Conservation (phyloP, 2,888 invertebrate species). For the Gortyna flavago region DNA sequence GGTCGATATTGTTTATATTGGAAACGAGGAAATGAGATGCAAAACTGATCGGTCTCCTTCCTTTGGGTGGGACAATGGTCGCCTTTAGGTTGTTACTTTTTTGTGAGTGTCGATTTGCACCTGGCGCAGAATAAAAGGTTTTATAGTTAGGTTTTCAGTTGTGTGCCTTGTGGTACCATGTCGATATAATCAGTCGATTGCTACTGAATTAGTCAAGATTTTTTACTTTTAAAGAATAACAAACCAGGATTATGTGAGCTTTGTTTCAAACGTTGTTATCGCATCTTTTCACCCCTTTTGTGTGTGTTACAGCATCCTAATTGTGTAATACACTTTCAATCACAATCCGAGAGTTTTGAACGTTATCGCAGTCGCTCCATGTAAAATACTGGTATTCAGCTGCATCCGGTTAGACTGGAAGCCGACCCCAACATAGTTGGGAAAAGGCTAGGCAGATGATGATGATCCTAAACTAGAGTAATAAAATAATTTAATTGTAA, state of each 20-base stretch:
- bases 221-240: not conserved
- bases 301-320: not conserved
- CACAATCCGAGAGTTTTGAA: not conserved
- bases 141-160: constrained; percentile 4
- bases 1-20: constrained; percentile 57
- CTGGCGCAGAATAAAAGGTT: not conserved
- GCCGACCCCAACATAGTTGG: too few species aligned
- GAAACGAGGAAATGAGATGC: constrained; percentile 57
- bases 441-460: too few species aligned
- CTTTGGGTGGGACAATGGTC: constrained; percentile 27
- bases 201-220: not conserved
- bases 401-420: too few species aligned
- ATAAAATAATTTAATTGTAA: not conserved
- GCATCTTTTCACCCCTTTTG: not conserved
- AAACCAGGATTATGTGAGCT: not conserved
- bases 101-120: constrained; percentile 49
- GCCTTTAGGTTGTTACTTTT: constrained; percentile 19
- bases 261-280: not conserved
- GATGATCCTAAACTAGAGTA: not conserved
- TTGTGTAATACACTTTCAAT: not conserved
- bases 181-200: not conserved
- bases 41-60: constrained; percentile 39
- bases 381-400: too few species aligned
- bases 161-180: not conserved
- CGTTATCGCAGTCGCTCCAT: too few species aligned